Percentiles rank a stretch among this genome's conserved stretches.
These are phyloP conservation scores for Eilema caniola DNA, from an alignment of 2,888 invertebrate species.

Conservation along the genomic window DNA sequence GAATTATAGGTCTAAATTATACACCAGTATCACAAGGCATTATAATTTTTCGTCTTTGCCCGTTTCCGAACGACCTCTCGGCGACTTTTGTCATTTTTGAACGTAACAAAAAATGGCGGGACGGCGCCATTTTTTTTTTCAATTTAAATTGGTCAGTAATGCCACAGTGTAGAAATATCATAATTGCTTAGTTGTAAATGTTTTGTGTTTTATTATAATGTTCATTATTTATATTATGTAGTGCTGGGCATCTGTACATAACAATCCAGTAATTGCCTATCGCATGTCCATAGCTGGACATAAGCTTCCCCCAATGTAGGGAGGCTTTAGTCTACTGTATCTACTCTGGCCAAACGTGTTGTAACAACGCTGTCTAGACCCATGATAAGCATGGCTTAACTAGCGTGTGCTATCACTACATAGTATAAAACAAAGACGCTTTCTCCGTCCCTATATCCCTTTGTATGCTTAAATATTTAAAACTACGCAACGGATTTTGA, in stretches of 20 bases:
- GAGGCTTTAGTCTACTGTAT: no score
- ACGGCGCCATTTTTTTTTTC: constrained; percentile 52
- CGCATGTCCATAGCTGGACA: no score
- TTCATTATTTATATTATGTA: not conserved
- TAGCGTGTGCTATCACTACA: no score
- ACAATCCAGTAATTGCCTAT: no score
- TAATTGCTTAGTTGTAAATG: constrained; percentile 36
- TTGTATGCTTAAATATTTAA: no score
- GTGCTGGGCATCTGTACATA: not conserved
- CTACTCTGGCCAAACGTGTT: no score
- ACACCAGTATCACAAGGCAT: constrained; percentile 46
- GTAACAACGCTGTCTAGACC: no score
- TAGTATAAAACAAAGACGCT: no score
- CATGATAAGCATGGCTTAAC: no score
- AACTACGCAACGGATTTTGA: no score
- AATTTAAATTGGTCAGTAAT: constrained; percentile 34
- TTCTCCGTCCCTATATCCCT: no score
- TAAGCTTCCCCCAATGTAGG: no score
- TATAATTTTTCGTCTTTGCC: constrained; percentile 58
- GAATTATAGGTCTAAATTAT: constrained; percentile 80
- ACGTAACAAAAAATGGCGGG: constrained; percentile 48
- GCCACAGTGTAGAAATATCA: constrained; percentile 20
- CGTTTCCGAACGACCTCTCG: constrained; percentile 51
- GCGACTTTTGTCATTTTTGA: constrained; percentile 68
- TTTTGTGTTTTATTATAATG: not conserved